Percentiles rank a stretch among this genome's conserved stretches.
Evolutionary conservation across 2,797 vertebrate species (phyloP).

Genomic region (Anabacerthia variegaticeps): DNA sequence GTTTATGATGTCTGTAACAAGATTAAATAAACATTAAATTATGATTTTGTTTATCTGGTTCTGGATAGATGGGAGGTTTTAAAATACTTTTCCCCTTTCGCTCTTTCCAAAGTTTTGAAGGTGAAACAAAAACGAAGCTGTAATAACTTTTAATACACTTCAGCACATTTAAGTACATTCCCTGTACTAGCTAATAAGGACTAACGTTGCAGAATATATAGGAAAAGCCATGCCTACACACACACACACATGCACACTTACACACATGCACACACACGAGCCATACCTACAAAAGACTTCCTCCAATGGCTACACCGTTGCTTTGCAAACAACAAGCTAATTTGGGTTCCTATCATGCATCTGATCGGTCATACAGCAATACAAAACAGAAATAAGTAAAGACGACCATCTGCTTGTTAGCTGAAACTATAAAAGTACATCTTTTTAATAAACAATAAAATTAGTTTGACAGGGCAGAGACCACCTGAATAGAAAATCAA

Average conservation of each 20-base stretch:
- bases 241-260: background rate
- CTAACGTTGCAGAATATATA: conserved; percentile 14
- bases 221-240: background rate
- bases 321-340: conserved; percentile 99
- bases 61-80: background rate
- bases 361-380: conserved; percentile 99
- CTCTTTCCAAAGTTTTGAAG: conserved; percentile 43
- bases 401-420: conserved; percentile 99
- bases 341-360: conserved; percentile 99
- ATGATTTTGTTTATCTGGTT: background rate
- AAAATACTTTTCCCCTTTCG: background rate
- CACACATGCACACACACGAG: background rate
- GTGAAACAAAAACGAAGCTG: conserved; percentile 34
- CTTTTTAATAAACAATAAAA: conserved; percentile 99
- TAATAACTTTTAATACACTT: conserved; percentile 43
- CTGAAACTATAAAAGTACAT: conserved; percentile 97
- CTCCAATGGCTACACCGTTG: conserved; percentile 87
- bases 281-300: conserved; percentile 78
- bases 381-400: conserved; percentile 99
- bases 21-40: conserved; percentile 32
- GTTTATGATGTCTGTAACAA: conserved; percentile 23
- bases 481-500: conserved; percentile 96
- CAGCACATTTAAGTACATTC: conserved; percentile 14
- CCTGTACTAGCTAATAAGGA: conserved; percentile 33
- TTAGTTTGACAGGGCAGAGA: conserved; percentile 94